Evolutionary conservation across 1,140 invertebrate genomes (phyloP).

Genomic region (Brachionus angularis): DNA sequence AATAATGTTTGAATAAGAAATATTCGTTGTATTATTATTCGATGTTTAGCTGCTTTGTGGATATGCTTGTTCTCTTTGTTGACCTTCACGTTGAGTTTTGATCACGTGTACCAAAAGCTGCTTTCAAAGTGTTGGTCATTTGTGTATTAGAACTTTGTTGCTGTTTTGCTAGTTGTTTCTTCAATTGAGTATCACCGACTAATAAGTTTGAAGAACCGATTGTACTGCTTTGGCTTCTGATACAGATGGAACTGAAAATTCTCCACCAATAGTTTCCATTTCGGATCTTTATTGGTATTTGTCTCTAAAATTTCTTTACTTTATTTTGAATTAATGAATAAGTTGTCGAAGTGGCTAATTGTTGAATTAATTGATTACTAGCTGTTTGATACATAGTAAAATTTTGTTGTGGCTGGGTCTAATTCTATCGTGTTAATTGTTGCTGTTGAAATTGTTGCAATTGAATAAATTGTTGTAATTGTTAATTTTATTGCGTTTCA

Average conservation of each 20-base stretch:
- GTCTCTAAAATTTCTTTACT: too few species aligned
- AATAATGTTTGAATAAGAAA: slow-evolving; percentile 61
- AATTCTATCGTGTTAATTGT: background rate
- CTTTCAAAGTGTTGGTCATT: background rate
- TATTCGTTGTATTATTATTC: too few species aligned
- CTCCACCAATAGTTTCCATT: background rate
- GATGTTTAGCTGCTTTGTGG: too few species aligned
- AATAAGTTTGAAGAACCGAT: too few species aligned
- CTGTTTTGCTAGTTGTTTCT: slow-evolving; percentile 64
- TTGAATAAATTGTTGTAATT: slow-evolving; percentile 17
- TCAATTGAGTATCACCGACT: slow-evolving; percentile 66
- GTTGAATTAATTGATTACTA: slow-evolving; percentile 10
- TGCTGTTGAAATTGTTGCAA: background rate
- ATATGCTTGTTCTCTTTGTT: too few species aligned
- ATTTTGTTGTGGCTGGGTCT: background rate
- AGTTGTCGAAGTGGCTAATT: too few species aligned
- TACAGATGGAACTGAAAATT: background rate
- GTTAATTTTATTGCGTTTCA: slow-evolving; percentile 51
- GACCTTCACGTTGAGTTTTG: too few species aligned
- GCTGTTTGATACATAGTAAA: slow-evolving; percentile 19
- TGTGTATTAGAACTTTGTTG: slow-evolving; percentile 41
- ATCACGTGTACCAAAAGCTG: too few species aligned
- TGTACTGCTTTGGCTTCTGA: too few species aligned
- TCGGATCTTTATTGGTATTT: background rate
- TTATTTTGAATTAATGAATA: slow-evolving; percentile 60